Conservation (phyloP, 2,888 invertebrate genomes). For the Harmothoe impar region DNA sequence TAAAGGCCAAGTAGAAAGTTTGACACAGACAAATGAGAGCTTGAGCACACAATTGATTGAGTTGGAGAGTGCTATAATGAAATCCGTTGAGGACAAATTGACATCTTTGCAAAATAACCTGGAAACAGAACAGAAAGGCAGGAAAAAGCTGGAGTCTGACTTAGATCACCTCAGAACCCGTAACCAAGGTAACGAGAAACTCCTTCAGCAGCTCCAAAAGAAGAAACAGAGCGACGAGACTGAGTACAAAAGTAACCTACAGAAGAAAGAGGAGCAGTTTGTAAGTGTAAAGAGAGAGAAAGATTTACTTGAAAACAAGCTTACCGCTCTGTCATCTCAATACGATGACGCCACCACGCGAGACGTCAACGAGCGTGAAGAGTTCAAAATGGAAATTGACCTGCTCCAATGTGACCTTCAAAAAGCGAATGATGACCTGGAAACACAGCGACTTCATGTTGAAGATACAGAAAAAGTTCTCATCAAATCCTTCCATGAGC, state of each 20-base stretch:
- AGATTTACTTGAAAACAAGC: slow-evolving; percentile 61
- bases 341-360: neutral
- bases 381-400: slow-evolving; percentile 40
- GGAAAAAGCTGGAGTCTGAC: slow-evolving; percentile 47
- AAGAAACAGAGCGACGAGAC: neutral
- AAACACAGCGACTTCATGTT: neutral
- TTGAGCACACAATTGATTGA: neutral
- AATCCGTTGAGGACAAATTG: slow-evolving; percentile 72
- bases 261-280: slow-evolving; percentile 57
- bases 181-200: slow-evolving; percentile 27
- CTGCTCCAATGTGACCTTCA: slow-evolving; percentile 36
- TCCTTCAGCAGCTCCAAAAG: slow-evolving; percentile 35
- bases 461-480: neutral
- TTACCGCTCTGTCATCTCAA: neutral
- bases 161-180: neutral
- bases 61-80: neutral
- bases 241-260: neutral
- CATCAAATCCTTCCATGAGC: neutral
- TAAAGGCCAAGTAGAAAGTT: slow-evolving; percentile 23
- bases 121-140: slow-evolving; percentile 7
- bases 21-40: slow-evolving; percentile 1
- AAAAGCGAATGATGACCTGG: slow-evolving; percentile 26
- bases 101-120: neutral
- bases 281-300: slow-evolving; percentile 70
- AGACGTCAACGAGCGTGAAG: neutral